These are phyloP conservation scores for Alosa sapidissima DNA, from an alignment of 2,797 vertebrate species.

Conservation along the genomic window DNA sequence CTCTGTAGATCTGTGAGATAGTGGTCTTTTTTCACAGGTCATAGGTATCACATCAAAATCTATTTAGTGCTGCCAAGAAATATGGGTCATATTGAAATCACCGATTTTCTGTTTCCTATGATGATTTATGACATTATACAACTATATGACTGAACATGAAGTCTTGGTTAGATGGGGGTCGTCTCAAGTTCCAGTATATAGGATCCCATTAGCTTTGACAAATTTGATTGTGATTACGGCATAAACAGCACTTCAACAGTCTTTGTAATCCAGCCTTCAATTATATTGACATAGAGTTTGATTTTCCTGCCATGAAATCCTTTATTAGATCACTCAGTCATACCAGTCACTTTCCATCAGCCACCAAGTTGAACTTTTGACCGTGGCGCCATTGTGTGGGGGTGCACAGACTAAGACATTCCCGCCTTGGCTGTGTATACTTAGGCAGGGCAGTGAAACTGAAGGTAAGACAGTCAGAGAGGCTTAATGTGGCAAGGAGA, in stretches of 20 bases:
- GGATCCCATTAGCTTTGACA: neutral
- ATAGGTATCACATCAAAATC: neutral
- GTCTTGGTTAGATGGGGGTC: neutral
- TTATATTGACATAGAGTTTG: neutral
- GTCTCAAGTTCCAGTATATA: neutral
- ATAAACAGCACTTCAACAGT: neutral
- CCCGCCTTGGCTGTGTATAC: neutral
- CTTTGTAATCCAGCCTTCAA: neutral
- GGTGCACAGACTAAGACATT: neutral
- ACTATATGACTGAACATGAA: neutral
- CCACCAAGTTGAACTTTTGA: conserved; percentile 14
- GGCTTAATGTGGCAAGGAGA: neutral
- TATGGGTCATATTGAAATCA: neutral
- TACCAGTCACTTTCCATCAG: neutral
- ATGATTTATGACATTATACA: neutral
- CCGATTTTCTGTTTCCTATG: neutral
- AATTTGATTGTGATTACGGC: neutral
- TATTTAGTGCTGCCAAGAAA: neutral
- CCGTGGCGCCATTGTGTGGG: neutral
- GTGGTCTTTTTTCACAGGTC: neutral
- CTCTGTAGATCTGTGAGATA: neutral
- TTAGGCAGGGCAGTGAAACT: neutral
- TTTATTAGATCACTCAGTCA: conserved; percentile 10
- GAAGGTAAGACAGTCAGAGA: neutral
- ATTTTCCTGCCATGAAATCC: neutral